These are phyloP conservation scores for Amphipoea lucens DNA, from an alignment of 2,888 invertebrate species.

Conservation along the genomic window DNA sequence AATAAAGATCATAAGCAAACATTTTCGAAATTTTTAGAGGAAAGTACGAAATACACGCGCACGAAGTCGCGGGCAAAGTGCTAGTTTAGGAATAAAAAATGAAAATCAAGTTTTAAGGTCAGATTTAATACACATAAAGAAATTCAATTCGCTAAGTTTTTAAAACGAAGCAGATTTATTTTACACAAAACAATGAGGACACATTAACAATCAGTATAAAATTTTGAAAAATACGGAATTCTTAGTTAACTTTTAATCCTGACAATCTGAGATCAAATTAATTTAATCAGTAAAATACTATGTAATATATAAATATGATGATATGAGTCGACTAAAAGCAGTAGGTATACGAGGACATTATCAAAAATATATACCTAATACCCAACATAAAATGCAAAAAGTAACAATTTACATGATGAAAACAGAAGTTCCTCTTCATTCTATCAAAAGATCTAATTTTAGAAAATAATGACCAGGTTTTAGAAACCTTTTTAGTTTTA, in stretches of 20 bases:
- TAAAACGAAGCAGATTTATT: constrained; percentile 66
- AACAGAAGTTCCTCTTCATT: constrained; percentile 22
- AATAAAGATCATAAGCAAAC: too few relatives aligned
- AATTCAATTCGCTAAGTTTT: constrained; percentile 66
- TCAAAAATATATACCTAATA: constrained; percentile 11
- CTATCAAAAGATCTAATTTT: constrained; percentile 19
- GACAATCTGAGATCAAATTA: constrained; percentile 61
- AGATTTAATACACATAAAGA: constrained; percentile 74
- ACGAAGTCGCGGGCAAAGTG: too few relatives aligned
- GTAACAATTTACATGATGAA: neutral
- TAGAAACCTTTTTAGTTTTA: constrained; percentile 53
- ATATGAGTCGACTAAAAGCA: constrained; percentile 35
- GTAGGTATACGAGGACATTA: constrained; percentile 10
- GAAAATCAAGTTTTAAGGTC: constrained; percentile 59
- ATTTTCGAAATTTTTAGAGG: too few relatives aligned
- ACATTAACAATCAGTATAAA: constrained; percentile 48
- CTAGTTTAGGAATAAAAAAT: constrained; percentile 30
- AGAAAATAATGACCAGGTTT: constrained; percentile 51
- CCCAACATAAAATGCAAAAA: constrained; percentile 34
- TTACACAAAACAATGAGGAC: constrained; percentile 53
- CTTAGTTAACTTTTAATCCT: constrained; percentile 39
- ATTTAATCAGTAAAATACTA: constrained; percentile 44
- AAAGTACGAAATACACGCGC: too few relatives aligned
- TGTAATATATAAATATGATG: constrained; percentile 31
- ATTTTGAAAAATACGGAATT: constrained; percentile 58